phyloP scores from a whole-genome alignment of 2,888 invertebrate genomes.

The Stenotaenia linearis region DNA sequence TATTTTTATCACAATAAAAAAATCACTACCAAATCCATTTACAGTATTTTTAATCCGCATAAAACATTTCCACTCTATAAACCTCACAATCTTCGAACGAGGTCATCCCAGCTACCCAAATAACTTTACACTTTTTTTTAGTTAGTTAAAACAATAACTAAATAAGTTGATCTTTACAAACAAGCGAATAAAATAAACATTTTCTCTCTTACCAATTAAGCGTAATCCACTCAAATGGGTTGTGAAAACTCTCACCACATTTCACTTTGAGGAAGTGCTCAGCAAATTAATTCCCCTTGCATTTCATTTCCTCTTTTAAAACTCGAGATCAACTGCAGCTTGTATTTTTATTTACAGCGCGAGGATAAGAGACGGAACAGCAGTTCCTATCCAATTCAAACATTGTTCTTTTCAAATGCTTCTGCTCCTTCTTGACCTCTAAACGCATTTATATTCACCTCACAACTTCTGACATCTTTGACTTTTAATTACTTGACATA shows the following conservation, averaged over 20 bases:
- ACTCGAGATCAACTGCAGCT: background rate
- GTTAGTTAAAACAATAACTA: background rate
- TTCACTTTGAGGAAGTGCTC: constrained; percentile 15
- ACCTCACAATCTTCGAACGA: background rate
- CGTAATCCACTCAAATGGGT: constrained; percentile 11
- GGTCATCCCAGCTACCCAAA: background rate
- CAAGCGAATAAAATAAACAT: background rate
- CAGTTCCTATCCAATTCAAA: background rate
- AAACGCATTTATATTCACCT: constrained; percentile 1
- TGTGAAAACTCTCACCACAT: constrained; percentile 11
- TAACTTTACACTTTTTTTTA: background rate
- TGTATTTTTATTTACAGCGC: background rate
- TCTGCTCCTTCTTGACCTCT: background rate
- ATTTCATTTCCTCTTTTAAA: constrained; percentile 15
- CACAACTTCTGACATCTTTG: background rate
- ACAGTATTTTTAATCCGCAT: background rate
- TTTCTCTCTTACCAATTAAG: constrained; percentile 2
- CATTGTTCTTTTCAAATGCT: constrained; percentile 5
- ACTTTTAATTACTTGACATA: constrained; percentile 12
- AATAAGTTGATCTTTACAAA: background rate
- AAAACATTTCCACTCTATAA: background rate
- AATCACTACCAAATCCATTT: background rate
- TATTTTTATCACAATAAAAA: background rate
- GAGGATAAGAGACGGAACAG: background rate
- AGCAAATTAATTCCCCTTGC: constrained; percentile 2